Evolutionary conservation across 37 sponge, comb jelly and placozoan genomes (phyloP).

Genomic region (Halichondria panicea): DNA sequence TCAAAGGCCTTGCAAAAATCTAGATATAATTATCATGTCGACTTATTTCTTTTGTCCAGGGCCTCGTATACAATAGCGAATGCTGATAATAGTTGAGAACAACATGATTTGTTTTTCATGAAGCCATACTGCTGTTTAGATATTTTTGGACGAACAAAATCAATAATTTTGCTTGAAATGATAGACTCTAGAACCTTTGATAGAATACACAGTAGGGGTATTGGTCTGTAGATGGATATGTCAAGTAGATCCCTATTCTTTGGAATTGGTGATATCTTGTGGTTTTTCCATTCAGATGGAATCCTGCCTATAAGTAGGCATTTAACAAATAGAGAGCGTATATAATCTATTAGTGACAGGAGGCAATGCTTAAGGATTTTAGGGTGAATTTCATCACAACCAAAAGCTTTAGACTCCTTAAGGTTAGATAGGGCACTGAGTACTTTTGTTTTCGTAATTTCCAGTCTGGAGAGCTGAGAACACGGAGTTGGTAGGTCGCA

Average conservation of each 20-base stretch:
- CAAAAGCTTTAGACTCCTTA: not conserved
- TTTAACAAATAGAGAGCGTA: not conserved
- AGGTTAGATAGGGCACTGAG: not conserved
- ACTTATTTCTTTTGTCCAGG: not conserved
- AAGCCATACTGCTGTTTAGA: constrained; percentile 2
- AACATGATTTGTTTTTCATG: not conserved
- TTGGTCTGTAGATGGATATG: not conserved
- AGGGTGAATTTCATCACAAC: not conserved
- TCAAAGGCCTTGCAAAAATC: not conserved
- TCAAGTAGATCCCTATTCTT: not conserved
- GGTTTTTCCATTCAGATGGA: not conserved
- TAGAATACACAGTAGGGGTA: not conserved
- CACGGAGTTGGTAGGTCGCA: no score
- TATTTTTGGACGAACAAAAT: not conserved
- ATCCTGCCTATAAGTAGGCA: not conserved
- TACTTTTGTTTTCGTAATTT: not conserved
- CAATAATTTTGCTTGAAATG: not conserved
- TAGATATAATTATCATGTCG: no score
- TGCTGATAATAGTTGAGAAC: not conserved
- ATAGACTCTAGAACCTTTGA: constrained; percentile 5
- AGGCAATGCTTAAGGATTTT: not conserved
- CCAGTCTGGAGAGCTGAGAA: no score
- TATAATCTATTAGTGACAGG: not conserved
- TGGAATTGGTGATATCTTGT: not conserved
- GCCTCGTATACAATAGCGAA: not conserved